Base-by-base conservation (phyloP, 2,797 vertebrate genomes). In the Helarctos malayanus region DNA sequence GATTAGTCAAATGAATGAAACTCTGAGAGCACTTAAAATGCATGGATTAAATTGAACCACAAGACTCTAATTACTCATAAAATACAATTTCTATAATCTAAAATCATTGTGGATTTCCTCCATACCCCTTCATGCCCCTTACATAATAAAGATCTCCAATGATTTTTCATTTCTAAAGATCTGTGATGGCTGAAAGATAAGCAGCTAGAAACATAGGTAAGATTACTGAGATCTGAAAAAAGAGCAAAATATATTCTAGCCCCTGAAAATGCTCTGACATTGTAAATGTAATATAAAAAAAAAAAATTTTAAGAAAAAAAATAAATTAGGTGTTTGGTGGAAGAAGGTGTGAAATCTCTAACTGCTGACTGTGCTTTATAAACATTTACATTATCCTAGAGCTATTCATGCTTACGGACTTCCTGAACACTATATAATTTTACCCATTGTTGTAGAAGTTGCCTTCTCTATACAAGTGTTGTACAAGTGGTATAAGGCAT, bases 371-470 rank as follows among this genome's bases (percentile, higher is more conserved):
- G 52, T 56, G 68, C 71, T 91, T 84, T 92, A 94, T 97, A 97
- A 97, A 98, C 96, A 95, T 97, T 97, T 97, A 97, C 59, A 88
- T 98, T 96, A 97, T 54, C 69, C 82, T 59, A 45, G 56, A 59
- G 45, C 35, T 83, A 38, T 73, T 93, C 96, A 94, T 90, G 69
- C 76, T 59, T 84, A 52, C 0, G 9, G 71, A 93, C 84, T 98
- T 97, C 93, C 97, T 95, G 89, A 91, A 87, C 80, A 47, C 80
- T 47, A 65, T 16, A 88, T 96, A 95, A 86, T 92, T 94, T 92
- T 81, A 86, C 85, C 91, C 95, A 49, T 86, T 94, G 89, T 90
- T 95, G 92, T 52, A 49, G 35, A 69, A 86, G 56, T 65, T 71
- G 59, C 82, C 97, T 95, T 94, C 65, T 27, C 97, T 59, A 59